Evolutionary conservation across 2,113 vertebrate species (phyloP).

Genomic region (Pseudorhombus dupliciocellatus): DNA sequence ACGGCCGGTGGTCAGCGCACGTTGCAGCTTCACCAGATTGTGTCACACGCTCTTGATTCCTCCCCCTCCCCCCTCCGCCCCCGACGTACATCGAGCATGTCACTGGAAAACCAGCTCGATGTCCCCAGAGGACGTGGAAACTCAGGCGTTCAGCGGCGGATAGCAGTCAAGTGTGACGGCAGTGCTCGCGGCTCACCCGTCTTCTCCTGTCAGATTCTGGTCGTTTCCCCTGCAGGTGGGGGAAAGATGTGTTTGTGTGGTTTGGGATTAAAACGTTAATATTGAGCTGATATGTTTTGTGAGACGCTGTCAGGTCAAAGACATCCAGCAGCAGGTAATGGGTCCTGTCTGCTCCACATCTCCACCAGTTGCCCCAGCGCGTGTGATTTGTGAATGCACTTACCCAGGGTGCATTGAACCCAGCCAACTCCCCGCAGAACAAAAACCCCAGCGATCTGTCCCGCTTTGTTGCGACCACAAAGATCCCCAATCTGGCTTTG

Average conservation of each 20-base stretch:
- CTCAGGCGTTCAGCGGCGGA: conserved; percentile 45
- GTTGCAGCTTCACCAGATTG: conserved; percentile 50
- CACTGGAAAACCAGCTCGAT: conserved; percentile 56
- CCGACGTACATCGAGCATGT: conserved; percentile 49
- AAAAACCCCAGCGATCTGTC: conserved; percentile 59
- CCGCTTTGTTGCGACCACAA: conserved; percentile 52
- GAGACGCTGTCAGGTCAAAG: not conserved
- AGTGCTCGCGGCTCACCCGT: conserved; percentile 22
- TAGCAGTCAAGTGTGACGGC: conserved; percentile 51
- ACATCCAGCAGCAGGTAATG: not conserved
- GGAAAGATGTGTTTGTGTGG: conserved; percentile 14
- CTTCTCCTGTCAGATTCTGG: conserved; percentile 23
- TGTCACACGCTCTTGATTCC: conserved; percentile 52
- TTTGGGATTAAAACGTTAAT: not conserved
- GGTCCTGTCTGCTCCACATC: not conserved
- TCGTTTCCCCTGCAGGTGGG: not conserved
- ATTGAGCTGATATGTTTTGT: conserved; percentile 7
- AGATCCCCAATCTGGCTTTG: conserved; percentile 70
- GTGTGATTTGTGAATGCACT: conserved; percentile 43
- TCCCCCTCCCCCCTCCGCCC: conserved; percentile 14
- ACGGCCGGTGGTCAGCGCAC: conserved; percentile 50
- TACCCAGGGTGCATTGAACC: conserved; percentile 23
- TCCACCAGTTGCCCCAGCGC: conserved; percentile 13
- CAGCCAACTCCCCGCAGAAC: not conserved
- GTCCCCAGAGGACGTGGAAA: conserved; percentile 62